Base-by-base conservation (phyloP, 2,888 invertebrate species). In the Monoplex corrugatus region DNA sequence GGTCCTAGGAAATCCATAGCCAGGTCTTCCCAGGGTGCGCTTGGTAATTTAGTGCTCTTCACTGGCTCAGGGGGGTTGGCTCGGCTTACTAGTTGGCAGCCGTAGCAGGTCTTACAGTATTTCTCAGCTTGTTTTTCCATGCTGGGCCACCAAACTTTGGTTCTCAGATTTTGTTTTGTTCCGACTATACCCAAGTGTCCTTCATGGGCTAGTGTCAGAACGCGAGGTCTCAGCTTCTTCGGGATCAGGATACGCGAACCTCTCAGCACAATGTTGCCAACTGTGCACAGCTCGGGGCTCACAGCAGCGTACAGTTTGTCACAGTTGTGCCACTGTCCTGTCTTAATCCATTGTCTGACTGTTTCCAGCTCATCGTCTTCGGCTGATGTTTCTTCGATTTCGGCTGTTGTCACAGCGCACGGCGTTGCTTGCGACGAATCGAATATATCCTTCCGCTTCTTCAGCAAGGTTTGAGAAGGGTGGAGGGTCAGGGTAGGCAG, bases 221-320 rank as follows among this genome's bases (percentile, higher is more conserved):
- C n/a, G 32, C 44, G 43, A 2, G 5, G 45, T n/a, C 82, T 44
- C n/a, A 82, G n/a, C 28, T 23, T 82, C 44, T 44, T 82, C 1
- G 45, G 82, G 28, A 82, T 32, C 6, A 82, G 2, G 16, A 82
- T 44, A 2, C 82, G 2, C 3, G 82, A 44, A 0, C 82, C 82
- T 16, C 82, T 82, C 82, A 82, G 38, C 28, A 82, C 44, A 28
- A 82, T 5, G 0, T 82, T 82, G n/a, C 82, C 82, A 3, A 82
- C n/a, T n/a, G 32, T 32, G 16, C 82, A 45, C 45, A 82, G 82
- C n/a, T 82, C 82, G 0, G 82, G 82, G 16, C 45, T 82, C 10
- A 82, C 32, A 10, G 82, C n/a, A 8, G 44, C n/a, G 82, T 82
- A 82, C 44, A 82, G 82, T n/a, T 82, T 82, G 43, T 43, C 44